phyloP scores from a whole-genome alignment of 1,140 invertebrate genomes.

The Drosophila athabasca region DNA sequence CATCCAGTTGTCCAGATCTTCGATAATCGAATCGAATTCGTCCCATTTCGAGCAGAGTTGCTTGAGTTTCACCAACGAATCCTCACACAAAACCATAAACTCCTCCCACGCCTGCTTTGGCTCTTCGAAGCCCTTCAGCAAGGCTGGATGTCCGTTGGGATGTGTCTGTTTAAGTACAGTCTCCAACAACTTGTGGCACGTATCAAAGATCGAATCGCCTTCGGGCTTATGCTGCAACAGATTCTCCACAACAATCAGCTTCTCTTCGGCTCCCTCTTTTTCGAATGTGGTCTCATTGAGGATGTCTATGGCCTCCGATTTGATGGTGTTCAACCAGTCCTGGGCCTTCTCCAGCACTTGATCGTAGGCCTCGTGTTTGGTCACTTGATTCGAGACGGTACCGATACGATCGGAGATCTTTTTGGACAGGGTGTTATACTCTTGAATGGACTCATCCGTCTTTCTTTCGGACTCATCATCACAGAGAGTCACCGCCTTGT shows the following conservation, averaged over 20 bases:
- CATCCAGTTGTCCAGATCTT: conserved; percentile 92
- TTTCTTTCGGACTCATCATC: conserved; percentile 90
- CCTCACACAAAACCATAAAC: conserved; percentile 89
- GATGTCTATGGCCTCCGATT: conserved; percentile 89
- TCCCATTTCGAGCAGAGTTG: conserved; percentile 90
- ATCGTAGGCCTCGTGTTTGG: conserved; percentile 92
- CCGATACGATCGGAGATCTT: conserved; percentile 88
- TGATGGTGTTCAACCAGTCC: conserved; percentile 87
- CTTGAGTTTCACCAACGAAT: conserved; percentile 88
- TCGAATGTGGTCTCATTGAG: conserved; percentile 90
- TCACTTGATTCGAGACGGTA: conserved; percentile 89
- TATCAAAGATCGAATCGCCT: conserved; percentile 89
- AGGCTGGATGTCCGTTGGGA: conserved; percentile 89
- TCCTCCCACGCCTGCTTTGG: conserved; percentile 90
- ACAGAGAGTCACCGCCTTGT: conserved; percentile 89
- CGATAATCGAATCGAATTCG: conserved; percentile 91
- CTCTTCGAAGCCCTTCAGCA: conserved; percentile 90
- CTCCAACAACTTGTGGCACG: conserved; percentile 89
- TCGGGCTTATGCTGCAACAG: conserved; percentile 89
- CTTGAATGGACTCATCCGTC: conserved; percentile 88
- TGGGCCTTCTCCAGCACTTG: conserved; percentile 89
- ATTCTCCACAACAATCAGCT: conserved; percentile 90
- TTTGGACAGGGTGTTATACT: conserved; percentile 88
- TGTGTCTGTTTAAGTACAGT: conserved; percentile 91
- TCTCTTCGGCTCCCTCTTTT: conserved; percentile 89